Conservation (phyloP, 2,888 invertebrate genomes). For the Lepidocyrtoides sp. region DNA sequence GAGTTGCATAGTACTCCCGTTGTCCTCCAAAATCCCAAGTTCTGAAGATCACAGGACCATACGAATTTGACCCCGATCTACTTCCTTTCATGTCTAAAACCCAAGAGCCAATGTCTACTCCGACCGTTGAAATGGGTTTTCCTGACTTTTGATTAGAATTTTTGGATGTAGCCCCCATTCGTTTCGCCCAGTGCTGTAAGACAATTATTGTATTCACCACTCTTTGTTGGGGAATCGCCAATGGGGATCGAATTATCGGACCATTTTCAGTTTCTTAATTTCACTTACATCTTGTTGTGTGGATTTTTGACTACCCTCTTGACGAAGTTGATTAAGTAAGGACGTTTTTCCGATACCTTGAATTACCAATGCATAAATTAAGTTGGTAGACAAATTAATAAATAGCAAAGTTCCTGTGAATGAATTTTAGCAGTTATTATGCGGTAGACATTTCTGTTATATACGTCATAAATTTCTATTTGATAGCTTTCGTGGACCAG, state of each 20-base stretch:
- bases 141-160: conserved; percentile 89
- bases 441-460: conserved; percentile 93
- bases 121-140: conserved; percentile 97
- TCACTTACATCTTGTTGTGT: conserved; percentile 82
- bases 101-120: conserved; percentile 99
- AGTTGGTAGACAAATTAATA: no score
- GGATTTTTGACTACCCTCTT: conserved; percentile 90
- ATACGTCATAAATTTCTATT: conserved; percentile 91
- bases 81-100: conserved; percentile 94
- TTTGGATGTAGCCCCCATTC: conserved; percentile 90
- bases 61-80: conserved; percentile 88
- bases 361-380: conserved; percentile 86
- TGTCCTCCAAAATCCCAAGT: conserved; percentile 99
- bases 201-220: conserved; percentile 85
- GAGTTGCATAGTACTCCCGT: conserved; percentile 99
- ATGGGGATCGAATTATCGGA: no score
- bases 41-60: conserved; percentile 95
- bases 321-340: conserved; percentile 94
- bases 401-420: conserved; percentile 96
- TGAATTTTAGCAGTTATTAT: conserved; percentile 94
- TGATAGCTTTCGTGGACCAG: conserved; percentile 82
- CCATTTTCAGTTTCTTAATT: no score
- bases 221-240: no score
- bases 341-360: conserved; percentile 94
- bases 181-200: conserved; percentile 95